Conservation (phyloP, 2,888 invertebrate genomes). For the Diarsia dahlii region DNA sequence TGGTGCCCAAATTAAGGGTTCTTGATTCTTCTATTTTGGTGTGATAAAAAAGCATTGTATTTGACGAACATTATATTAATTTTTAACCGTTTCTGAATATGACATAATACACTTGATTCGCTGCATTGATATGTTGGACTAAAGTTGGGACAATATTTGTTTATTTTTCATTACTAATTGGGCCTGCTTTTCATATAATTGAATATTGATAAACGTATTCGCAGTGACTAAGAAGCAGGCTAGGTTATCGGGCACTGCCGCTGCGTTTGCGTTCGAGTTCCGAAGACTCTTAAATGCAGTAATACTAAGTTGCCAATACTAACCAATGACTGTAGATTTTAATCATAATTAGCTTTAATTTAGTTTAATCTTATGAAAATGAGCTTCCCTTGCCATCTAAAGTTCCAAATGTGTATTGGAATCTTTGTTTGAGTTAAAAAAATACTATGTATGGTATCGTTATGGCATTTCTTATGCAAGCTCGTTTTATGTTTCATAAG, state of each 20-base stretch:
- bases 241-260: too few species aligned
- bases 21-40: background rate
- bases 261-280: too few species aligned
- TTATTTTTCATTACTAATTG: too few species aligned
- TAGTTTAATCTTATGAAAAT: conserved; percentile 26
- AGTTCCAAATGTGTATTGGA: conserved; percentile 16
- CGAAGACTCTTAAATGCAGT: background rate
- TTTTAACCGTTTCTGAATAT: background rate
- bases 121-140: background rate
- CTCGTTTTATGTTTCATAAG: conserved; percentile 38
- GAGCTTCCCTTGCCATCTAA: conserved; percentile 47
- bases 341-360: conserved; percentile 41
- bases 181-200: too few species aligned
- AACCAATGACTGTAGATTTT: conserved; percentile 38
- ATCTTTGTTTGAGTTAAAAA: conserved; percentile 5
- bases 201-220: background rate
- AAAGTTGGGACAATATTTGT: background rate
- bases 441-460: background rate
- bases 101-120: background rate
- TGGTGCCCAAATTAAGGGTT: too few species aligned
- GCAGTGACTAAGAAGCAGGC: background rate
- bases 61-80: background rate
- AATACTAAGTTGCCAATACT: background rate
- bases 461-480: conserved; percentile 17
- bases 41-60: background rate